Evolutionary conservation across 2,113 vertebrate species (phyloP).

Genomic region (Andinoacara biseriatus): DNA sequence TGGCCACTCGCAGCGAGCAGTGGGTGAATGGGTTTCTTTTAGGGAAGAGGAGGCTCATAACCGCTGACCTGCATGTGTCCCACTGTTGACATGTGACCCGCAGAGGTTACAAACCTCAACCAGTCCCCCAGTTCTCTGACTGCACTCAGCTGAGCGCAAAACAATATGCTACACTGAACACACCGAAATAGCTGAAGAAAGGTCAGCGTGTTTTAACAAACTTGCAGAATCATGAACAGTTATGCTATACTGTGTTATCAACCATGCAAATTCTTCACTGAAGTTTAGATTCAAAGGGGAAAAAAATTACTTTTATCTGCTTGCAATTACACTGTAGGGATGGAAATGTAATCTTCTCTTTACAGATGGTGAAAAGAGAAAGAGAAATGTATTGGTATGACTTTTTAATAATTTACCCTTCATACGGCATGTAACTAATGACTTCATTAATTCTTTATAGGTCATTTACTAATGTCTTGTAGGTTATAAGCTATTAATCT

Average conservation of each 20-base stretch:
- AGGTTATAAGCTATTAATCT: slow-evolving; percentile 8
- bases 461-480: background rate
- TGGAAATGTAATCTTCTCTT: background rate
- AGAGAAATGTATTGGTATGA: background rate
- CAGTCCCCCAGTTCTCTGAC: slow-evolving; percentile 58
- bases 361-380: background rate
- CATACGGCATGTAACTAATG: background rate
- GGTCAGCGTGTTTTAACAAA: background rate
- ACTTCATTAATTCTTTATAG: background rate
- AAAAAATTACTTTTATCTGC: background rate
- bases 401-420: background rate
- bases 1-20: slow-evolving; percentile 47
- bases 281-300: background rate
- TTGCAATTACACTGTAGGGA: background rate
- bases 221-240: too few species aligned
- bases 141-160: slow-evolving; percentile 49
- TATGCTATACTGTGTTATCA: background rate
- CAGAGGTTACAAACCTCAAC: slow-evolving; percentile 67
- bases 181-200: background rate
- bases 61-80: slow-evolving; percentile 70
- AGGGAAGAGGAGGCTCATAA: slow-evolving; percentile 68
- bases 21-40: slow-evolving; percentile 67
- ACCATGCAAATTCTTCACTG: background rate
- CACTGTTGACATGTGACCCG: slow-evolving; percentile 69
- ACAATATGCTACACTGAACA: slow-evolving; percentile 12